Evolutionary conservation across 2,113 vertebrate species (phyloP), one percentile per base, ranked within the genome.

Genomic region (Coracopsis vasa): DNA sequence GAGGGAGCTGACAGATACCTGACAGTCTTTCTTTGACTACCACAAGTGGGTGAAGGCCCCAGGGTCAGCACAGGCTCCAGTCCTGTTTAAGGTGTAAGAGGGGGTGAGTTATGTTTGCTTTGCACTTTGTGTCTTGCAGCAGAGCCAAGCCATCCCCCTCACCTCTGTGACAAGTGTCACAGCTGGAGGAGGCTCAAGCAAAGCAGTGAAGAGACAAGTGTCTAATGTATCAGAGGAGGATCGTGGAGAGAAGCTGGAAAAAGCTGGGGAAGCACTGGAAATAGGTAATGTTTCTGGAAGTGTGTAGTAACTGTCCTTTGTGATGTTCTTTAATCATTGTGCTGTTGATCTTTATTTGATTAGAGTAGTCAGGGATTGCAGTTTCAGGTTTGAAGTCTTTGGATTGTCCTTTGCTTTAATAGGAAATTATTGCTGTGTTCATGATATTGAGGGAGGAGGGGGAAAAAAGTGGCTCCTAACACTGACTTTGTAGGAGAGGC

Each of bases 101-200:
- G 6, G 27, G 8, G 9, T 71, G 86, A 4, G 6, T 92, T 13
- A 54, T 9, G 5, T n/a, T 21, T 56, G 12, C 4, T 79, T 61
- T 74, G 78, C 28, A 21, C 51, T 33, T 37, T 24, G 25, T 24
- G 56, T 25, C 19, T 11, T 14, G 12, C 77, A 99, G 99, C 99
- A 99, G 94, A 99, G 98, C 95, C 99, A 99, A 85, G 99, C 98
- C 29, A 97, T 99, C 80, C 99, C 99, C 0, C 92, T 99, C 33
- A 82, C 98, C 92, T 99, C 99, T 0, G 97, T 99, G 62, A 98
- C 98, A 42, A 98, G 98, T 5, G 90, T 98, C 47, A 96, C 98
- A 8, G 92, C 98, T 1, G 98, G 97, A 12, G 89, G 93, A 60
- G 90, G 94, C 39, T 86, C 97, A 1, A 87, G 94, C 67, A 98